Percentiles rank a stretch among this genome's conserved stretches.
phyloP scores from a whole-genome alignment of 2,113 vertebrate genomes.

The Carlito syrichta region DNA sequence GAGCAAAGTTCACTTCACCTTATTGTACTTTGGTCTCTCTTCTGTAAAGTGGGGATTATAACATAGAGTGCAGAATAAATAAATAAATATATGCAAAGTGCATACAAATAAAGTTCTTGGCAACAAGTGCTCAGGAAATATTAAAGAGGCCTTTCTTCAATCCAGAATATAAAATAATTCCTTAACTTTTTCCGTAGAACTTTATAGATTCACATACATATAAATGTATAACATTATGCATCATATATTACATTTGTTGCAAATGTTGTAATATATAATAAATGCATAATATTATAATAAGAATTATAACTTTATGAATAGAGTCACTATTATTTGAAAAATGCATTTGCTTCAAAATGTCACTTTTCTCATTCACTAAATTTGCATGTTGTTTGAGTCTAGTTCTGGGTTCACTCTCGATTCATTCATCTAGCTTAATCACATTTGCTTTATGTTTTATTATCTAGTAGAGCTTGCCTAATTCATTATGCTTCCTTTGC shows the following conservation, averaged over 20 bases:
- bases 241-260: no score
- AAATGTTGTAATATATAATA: no score
- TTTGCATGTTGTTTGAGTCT: conserved; percentile 38
- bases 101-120: not conserved
- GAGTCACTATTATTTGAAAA: not conserved
- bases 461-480: conserved; percentile 9
- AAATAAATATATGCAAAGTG: not conserved
- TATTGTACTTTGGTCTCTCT: conserved; percentile 15
- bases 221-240: not conserved
- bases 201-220: not conserved
- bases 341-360: conserved; percentile 41
- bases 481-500: conserved; percentile 22
- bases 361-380: conserved; percentile 15
- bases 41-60: not conserved
- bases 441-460: conserved; percentile 43
- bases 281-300: not conserved
- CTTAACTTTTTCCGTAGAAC: not conserved
- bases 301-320: not conserved
- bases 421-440: not conserved
- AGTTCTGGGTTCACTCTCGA: conserved; percentile 1
- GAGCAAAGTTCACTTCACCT: not conserved
- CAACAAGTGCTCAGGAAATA: not conserved
- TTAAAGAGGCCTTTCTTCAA: not conserved
- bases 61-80: not conserved
- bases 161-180: conserved; percentile 29